Base-by-base conservation (phyloP, 2,888 invertebrate species). In the Leptogaster cylindrica region DNA sequence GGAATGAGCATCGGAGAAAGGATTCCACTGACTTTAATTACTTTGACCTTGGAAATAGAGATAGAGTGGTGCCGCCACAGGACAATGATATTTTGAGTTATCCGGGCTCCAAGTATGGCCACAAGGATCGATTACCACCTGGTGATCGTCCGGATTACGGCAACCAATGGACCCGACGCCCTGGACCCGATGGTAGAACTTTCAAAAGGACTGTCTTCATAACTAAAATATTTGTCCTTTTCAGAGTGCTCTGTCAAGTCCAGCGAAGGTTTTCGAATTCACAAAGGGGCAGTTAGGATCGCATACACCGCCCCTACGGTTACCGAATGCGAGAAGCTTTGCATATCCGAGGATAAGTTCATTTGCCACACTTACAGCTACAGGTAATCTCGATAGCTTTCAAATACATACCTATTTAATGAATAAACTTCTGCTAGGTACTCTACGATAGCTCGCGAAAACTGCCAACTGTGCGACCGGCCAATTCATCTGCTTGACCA, bases 331-430 rank as follows among this genome's bases (percentile, higher is more conserved):
- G 92, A 93, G 73, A 82, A 86, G 0, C 83, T 90, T 6, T 93
- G 93, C 77, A 88, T 87, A 58, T 83, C 84, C 6, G 90, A 91
- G 76, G 84, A 84, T 65, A 87, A 87, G 68, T 91, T 91, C 75
- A 83, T 83, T 74, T 93, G 93, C 74, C 86, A 87, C 25, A 90
- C 91, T 0, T 92, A 90, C 72, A 90, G 91, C 71, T 92, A 86
- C 76, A 86, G 90, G 90, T 73, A 68, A n/a, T 20, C n/a, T 14
- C 6, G 23, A 3, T n/a, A n/a, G n/a, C n/a, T n/a, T n/a, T n/a
- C n/a, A 41, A 41, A 12, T 41, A 41, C 10, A 41, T 12, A 41
- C 10, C 10, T 2, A 41, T 41, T 41, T 41, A 41, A 41, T 12
- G 7, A 10, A 10, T 3, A n/a, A 31, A 28, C 14, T 8, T 23